phyloP scores from a whole-genome alignment of 2,888 invertebrate genomes.

The Marronus borbonicus region DNA sequence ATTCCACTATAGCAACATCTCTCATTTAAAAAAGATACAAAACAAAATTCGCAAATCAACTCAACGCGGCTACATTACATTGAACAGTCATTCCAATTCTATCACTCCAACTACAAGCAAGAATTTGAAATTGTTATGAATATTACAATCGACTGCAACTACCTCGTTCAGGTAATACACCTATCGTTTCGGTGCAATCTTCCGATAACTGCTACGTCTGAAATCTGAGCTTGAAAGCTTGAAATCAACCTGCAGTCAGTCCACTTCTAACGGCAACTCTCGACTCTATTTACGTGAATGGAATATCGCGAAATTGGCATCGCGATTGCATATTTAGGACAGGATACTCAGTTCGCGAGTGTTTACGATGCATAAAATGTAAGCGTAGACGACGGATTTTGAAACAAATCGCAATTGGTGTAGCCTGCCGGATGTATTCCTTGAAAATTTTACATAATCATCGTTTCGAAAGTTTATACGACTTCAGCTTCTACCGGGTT shows the following conservation, averaged over 20 bases:
- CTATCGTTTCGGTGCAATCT: slow-evolving; percentile 4
- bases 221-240: too few relatives aligned
- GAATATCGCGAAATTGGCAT: background rate
- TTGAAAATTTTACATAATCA: background rate
- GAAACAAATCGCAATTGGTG: background rate
- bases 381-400: background rate
- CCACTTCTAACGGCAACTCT: background rate
- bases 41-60: too few relatives aligned
- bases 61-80: background rate
- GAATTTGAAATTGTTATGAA: slow-evolving; percentile 3
- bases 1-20: too few relatives aligned
- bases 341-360: background rate
- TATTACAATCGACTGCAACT: background rate
- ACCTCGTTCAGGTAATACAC: background rate
- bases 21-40: too few relatives aligned
- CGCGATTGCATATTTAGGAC: slow-evolving; percentile 4
- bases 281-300: background rate
- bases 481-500: background rate
- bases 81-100: background rate
- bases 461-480: background rate
- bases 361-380: slow-evolving; percentile 15
- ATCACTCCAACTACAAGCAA: background rate
- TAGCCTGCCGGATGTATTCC: background rate
- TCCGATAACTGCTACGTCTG: background rate
- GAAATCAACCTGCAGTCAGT: too few relatives aligned